Base-by-base conservation (phyloP, 2,113 vertebrate genomes). In the Pithys albifrons region DNA sequence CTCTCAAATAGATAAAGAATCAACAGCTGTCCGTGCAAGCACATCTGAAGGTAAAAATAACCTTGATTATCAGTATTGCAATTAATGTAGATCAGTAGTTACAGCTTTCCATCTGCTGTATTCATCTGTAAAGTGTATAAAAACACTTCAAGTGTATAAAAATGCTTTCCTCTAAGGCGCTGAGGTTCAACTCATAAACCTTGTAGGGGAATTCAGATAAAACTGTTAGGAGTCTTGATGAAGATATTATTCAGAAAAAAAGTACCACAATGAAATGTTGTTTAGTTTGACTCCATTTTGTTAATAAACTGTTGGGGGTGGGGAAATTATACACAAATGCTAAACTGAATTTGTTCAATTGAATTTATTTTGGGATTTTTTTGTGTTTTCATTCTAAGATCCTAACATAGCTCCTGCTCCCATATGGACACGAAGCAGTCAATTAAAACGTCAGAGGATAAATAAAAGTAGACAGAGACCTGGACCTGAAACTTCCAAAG, bases 41-140 rank as follows among this genome's bases (percentile, higher is more conserved):
- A 97, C 97, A 74, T 98, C 98, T 91, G 78, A 96, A 98, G 98
- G 98, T 98, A 98, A 98, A 94, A 92, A 43, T 69, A 49, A 76
- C 24, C 13, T n/a, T 84, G 15, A 64, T 79, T 66, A 65, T 95
- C 24, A 58, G 2, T 66, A 17, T 52, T 88, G 25, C 52, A 12
- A 27, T 87, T 69, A 33, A 29, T 72, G 11, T 52, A 41, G 25
- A 49, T 82, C 20, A 81, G 2, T 37, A 89, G 2, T 18, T 61
- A 49, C 14, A 7, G 5, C 35, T 88, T 90, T 83, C 22, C 20
- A 3, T 29, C 62, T 62, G 31, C 5, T 4, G 2, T 20, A 19
- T 35, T 78, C 2, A 7, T 69, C 28, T 85, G 33, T 49, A 59
- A 39, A 82, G 23, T 18, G 1, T 66, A 15, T 81, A 51, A 64